Evolutionary conservation across 2,888 invertebrate species (phyloP).

Genomic region (Monochamus alternatus): DNA sequence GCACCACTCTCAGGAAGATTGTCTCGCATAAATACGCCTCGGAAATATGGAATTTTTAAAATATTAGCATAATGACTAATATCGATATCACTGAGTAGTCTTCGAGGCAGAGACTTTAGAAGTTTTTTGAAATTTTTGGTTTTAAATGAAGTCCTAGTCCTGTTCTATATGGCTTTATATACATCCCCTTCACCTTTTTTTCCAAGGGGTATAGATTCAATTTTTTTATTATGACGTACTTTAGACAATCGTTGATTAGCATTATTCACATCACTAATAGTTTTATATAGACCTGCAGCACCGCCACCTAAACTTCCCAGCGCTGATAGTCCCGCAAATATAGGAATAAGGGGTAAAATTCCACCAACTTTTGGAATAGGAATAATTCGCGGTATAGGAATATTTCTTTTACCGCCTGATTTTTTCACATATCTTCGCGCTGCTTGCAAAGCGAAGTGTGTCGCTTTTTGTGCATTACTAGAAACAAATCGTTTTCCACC

Average conservation of each 20-base stretch:
- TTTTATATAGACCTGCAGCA: no score
- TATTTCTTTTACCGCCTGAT: no score
- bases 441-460: background rate
- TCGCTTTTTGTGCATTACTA: background rate
- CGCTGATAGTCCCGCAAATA: no score
- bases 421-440: no score
- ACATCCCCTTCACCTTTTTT: no score
- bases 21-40: constrained; percentile 29
- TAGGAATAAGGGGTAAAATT: no score
- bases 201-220: constrained; percentile 42
- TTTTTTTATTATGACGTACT: constrained; percentile 54
- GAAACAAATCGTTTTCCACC: background rate
- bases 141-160: background rate
- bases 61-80: background rate
- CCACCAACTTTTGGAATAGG: no score
- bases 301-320: no score
- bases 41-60: constrained; percentile 1
- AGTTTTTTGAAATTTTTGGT: background rate
- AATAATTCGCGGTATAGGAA: no score
- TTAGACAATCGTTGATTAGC: background rate
- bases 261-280: no score
- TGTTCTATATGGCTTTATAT: no score
- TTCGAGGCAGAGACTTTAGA: background rate
- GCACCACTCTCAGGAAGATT: constrained; percentile 15
- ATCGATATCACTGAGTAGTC: background rate